phyloP scores from a whole-genome alignment of 2,888 invertebrate genomes.

The Mesorhabditis spiculigera region DNA sequence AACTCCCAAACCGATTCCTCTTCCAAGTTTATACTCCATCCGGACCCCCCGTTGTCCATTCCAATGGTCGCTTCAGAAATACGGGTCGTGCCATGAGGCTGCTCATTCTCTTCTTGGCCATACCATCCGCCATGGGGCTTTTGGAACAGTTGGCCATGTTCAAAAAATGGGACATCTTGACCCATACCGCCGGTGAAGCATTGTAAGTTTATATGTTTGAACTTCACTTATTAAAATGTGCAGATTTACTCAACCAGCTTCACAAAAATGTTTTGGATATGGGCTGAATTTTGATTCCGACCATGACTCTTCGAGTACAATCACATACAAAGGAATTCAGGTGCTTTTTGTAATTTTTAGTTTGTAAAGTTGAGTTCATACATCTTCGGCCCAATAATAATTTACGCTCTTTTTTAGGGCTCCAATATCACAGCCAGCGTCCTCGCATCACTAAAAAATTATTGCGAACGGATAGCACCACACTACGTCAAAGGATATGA shows the following conservation, averaged over 20 bases:
- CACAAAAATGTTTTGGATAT: constrained; percentile 2
- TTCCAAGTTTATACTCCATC: no score
- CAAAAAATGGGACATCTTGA: not conserved
- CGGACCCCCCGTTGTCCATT: no score
- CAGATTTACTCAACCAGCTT: not conserved
- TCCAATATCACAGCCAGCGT: not conserved
- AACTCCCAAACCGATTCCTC: no score
- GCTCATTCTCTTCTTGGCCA: not conserved
- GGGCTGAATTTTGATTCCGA: not conserved
- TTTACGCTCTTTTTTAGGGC: not conserved
- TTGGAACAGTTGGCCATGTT: not conserved
- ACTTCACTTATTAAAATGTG: not conserved
- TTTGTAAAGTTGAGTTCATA: not conserved
- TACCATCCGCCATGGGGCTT: not conserved
- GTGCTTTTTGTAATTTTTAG: not conserved
- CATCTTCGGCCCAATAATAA: not conserved
- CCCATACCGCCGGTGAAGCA: not conserved
- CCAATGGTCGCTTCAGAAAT: not conserved
- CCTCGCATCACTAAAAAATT: not conserved
- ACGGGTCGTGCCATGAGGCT: not conserved
- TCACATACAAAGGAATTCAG: not conserved
- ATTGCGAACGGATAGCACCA: not conserved
- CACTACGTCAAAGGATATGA: not conserved
- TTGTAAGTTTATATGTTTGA: constrained; percentile 1
- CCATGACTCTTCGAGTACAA: not conserved